Conservation (phyloP, 2,113 vertebrate genomes). For the Carassius gibelio region DNA sequence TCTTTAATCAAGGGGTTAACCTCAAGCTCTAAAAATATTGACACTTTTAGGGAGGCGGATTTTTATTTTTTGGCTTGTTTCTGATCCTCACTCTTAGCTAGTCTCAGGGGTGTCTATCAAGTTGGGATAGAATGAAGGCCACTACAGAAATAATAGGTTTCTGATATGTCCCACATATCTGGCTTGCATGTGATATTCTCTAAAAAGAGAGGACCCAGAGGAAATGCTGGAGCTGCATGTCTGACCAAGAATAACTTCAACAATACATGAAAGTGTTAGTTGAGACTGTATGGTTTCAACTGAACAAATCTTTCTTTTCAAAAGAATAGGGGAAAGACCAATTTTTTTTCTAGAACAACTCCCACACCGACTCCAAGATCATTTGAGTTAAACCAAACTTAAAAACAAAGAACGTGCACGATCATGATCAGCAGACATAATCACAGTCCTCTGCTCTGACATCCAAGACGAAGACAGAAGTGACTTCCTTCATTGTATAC, state of each 20-base stretch:
- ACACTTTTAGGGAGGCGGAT: constrained; percentile 11
- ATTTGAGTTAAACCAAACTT: neutral
- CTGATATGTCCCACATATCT: constrained; percentile 42
- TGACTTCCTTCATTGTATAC: neutral
- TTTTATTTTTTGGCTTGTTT: constrained; percentile 44
- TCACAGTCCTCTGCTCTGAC: neutral
- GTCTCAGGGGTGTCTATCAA: constrained; percentile 45
- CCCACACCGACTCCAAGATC: neutral
- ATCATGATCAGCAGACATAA: neutral
- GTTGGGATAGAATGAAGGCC: constrained; percentile 35
- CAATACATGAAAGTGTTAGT: constrained; percentile 29
- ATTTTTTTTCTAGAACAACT: constrained; percentile 1
- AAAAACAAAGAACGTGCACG: no score
- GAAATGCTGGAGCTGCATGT: constrained; percentile 24
- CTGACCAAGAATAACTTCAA: constrained; percentile 46
- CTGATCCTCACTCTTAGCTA: constrained; percentile 28
- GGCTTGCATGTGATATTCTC: neutral
- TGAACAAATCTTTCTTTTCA: constrained; percentile 29
- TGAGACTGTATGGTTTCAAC: constrained; percentile 23
- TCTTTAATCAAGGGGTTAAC: constrained; percentile 6
- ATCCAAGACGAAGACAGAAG: neutral
- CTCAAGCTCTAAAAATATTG: constrained; percentile 31
- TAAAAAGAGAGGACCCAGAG: constrained; percentile 35
- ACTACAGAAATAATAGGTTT: constrained; percentile 42
- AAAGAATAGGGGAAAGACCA: constrained; percentile 9